Percentiles rank a stretch among this genome's conserved stretches.
Conservation (phyloP, 35 echinoderm and acorn worm genomes). For the Apostichopus japonicus region DNA sequence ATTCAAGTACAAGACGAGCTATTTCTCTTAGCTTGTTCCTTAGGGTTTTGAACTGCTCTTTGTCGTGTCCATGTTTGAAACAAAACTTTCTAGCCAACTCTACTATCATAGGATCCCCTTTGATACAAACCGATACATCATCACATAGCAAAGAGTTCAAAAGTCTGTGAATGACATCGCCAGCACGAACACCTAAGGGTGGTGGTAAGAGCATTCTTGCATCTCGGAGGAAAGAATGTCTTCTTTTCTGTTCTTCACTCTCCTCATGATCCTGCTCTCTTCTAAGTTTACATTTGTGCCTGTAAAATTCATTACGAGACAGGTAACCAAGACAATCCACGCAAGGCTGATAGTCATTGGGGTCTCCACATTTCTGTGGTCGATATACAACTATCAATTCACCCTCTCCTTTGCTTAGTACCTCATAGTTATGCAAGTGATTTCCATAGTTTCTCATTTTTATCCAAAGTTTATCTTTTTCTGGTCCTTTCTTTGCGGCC, state of each 20-base stretch:
- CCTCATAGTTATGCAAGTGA: constrained; percentile 66
- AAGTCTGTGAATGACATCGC: constrained; percentile 50
- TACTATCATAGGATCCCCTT: constrained; percentile 62
- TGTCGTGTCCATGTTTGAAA: constrained; percentile 62
- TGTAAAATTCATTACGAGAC: constrained; percentile 59
- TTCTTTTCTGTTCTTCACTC: constrained; percentile 1
- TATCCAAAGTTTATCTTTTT: constrained; percentile 58
- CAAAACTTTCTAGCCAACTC: constrained; percentile 48
- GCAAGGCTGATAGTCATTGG: constrained; percentile 59
- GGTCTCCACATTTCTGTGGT: constrained; percentile 31
- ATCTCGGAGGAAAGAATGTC: not conserved
- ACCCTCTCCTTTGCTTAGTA: constrained; percentile 61
- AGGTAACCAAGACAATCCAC: constrained; percentile 73
- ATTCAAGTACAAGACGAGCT: constrained; percentile 55
- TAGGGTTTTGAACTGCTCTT: constrained; percentile 34
- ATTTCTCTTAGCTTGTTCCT: constrained; percentile 66
- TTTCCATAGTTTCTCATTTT: constrained; percentile 67
- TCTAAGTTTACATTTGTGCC: constrained; percentile 66
- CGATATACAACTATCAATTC: constrained; percentile 65
- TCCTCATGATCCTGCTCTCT: constrained; percentile 13
- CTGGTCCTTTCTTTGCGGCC: constrained; percentile 45
- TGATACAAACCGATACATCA: constrained; percentile 49
- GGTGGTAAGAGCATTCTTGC: constrained; percentile 56
- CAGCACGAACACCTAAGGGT: constrained; percentile 28
- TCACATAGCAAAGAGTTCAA: constrained; percentile 34